Conservation (phyloP, 1,140 invertebrate genomes). For the Drosophila serrata region DNA sequence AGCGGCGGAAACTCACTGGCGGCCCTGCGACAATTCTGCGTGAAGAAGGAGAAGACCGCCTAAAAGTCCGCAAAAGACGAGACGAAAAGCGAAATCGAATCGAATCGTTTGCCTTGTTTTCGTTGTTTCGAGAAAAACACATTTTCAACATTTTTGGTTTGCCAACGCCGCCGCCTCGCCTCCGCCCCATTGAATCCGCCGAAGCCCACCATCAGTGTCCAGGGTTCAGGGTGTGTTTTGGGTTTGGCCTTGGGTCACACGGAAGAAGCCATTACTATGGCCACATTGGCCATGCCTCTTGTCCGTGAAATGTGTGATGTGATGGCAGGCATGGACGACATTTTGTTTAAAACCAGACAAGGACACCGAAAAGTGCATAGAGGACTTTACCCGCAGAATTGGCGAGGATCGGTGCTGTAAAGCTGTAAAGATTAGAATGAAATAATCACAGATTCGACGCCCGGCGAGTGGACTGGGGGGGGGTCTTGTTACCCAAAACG, state of each 20-base stretch:
- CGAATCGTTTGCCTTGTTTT: slow-evolving; percentile 72
- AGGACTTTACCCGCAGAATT: slow-evolving; percentile 1
- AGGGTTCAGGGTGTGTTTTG: slow-evolving; percentile 20
- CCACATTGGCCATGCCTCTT: neutral
- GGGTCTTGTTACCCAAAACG: slow-evolving; percentile 34
- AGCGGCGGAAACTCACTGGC: slow-evolving; percentile 73
- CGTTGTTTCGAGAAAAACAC: slow-evolving; percentile 77
- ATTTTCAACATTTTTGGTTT: slow-evolving; percentile 80
- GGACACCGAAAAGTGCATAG: slow-evolving; percentile 10
- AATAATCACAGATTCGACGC: slow-evolving; percentile 23
- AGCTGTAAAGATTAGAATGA: slow-evolving; percentile 15
- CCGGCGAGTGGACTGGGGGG: slow-evolving; percentile 22
- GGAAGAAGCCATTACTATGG: slow-evolving; percentile 8
- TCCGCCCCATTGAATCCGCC: slow-evolving; percentile 19
- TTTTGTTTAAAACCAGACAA: slow-evolving; percentile 41
- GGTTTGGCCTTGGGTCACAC: slow-evolving; percentile 32
- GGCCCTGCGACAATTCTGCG: slow-evolving; percentile 82
- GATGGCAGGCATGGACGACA: slow-evolving; percentile 46
- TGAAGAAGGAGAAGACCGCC: slow-evolving; percentile 85
- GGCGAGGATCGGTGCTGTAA: slow-evolving; percentile 8
- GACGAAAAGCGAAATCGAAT: slow-evolving; percentile 45
- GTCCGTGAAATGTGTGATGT: neutral
- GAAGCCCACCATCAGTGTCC: slow-evolving; percentile 12
- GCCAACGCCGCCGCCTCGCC: slow-evolving; percentile 43
- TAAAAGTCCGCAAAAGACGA: slow-evolving; percentile 53